A percentile compares a stretch with the other conserved stretches of the same genome.
phyloP scores from a whole-genome alignment of 2,113 vertebrate genomes.

The Brachirus orientalis region DNA sequence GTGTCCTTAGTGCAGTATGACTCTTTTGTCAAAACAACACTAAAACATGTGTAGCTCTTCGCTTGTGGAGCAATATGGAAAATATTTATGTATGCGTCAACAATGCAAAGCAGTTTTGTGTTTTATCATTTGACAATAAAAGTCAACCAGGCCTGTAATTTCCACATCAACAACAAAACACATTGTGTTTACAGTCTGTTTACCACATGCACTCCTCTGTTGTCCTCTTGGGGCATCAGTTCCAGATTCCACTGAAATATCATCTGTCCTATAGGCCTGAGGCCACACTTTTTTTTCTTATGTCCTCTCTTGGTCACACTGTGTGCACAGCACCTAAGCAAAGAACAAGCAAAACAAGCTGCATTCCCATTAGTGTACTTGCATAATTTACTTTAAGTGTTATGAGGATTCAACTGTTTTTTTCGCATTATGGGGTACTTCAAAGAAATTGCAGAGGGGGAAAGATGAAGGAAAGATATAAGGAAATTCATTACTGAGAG shows the following conservation, averaged over 20 bases:
- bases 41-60: constrained; percentile 3
- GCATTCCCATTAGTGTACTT: constrained; percentile 10
- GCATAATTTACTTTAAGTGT: constrained; percentile 21
- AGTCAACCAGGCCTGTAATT: constrained; percentile 47
- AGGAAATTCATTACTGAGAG: constrained; percentile 59
- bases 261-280: constrained; percentile 20
- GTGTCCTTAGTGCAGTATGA: background rate
- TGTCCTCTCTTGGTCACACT: background rate
- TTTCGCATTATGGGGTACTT: constrained; percentile 9
- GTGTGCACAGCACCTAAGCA: background rate
- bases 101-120: constrained; percentile 29
- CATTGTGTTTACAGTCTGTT: constrained; percentile 42
- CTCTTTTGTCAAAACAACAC: background rate
- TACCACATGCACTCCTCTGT: constrained; percentile 6
- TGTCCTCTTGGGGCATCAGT: constrained; percentile 30
- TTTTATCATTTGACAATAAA: constrained; percentile 27
- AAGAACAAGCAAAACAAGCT: constrained; percentile 15
- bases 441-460: constrained; percentile 9
- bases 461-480: constrained; percentile 26
- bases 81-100: constrained; percentile 9
- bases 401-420: constrained; percentile 7
- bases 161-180: constrained; percentile 19
- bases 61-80: constrained; percentile 7
- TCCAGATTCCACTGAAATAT: constrained; percentile 26
- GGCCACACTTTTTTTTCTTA: background rate